phyloP scores from a whole-genome alignment of 1,140 invertebrate genomes.

The Drosophila baimaii region DNA sequence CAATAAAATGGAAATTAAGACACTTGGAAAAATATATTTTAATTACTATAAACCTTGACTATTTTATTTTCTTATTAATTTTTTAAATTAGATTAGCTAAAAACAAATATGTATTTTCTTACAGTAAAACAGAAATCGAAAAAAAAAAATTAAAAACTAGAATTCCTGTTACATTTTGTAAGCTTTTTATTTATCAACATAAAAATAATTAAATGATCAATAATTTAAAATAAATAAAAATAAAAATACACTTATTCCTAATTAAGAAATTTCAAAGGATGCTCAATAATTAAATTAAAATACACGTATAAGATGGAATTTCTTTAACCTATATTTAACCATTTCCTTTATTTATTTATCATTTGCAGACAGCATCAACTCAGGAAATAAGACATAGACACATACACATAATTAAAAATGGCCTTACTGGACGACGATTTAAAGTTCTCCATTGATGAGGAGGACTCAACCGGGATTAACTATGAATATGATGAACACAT shows the following conservation, averaged over 20 bases:
- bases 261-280: too few relatives aligned
- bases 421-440: background rate
- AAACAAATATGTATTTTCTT: background rate
- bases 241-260: too few relatives aligned
- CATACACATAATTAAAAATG: background rate
- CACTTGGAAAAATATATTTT: background rate
- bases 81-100: background rate
- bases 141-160: too few relatives aligned
- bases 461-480: background rate
- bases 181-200: too few relatives aligned
- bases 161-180: too few relatives aligned
- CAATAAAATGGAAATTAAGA: constrained; percentile 2
- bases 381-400: constrained; percentile 26
- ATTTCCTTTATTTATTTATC: background rate
- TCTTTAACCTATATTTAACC: background rate
- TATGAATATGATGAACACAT: background rate
- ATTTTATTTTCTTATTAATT: background rate
- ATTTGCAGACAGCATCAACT: constrained; percentile 24
- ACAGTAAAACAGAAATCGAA: too few relatives aligned
- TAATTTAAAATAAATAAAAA: background rate
- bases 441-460: background rate
- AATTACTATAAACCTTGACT: background rate
- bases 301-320: background rate
- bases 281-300: background rate
- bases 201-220: background rate